Evolutionary conservation across 37 sponge, comb jelly and placozoan genomes (phyloP), one percentile per base, ranked within the genome.

Genomic region (Agelas oroides): DNA sequence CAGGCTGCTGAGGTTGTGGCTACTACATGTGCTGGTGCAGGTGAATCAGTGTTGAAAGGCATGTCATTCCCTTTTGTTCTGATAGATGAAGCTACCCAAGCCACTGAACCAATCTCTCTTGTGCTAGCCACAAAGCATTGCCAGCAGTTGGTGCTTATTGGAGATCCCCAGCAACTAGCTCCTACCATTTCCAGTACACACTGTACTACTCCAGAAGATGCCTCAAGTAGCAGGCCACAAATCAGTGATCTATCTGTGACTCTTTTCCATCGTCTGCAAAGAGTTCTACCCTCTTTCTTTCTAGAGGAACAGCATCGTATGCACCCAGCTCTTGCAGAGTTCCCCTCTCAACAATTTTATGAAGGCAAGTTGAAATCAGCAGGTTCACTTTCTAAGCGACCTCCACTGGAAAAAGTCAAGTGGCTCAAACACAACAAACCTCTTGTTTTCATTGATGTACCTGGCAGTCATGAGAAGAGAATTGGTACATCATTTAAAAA

Each of bases 251-350:
- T 86, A 37, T 37, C 73, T 24, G 53, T 40, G 56, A 82, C 89
- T 27, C 77, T 94, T 27, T 94, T 91, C 61, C 91, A 94, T 76
- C 91, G 95, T 8, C 88, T 94, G 21, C 81, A 82, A 24, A 28
- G 14, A 59, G 11, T 59, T 5, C 52, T 75, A 20, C 77, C 85
- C 40, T 61, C 77, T 2, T 60, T 40, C 40, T 84, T 87, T 59
- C 78, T 94, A 61, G 70, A 88, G 18, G 87, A 87, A 59, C 95
- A 94, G 75, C 75, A 87, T 70, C 91, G 95, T 24, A 94, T 94
- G 95, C 89, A 87, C 77, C 86, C 88, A 39, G 53, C 21, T 2
- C 52, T 94, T 39, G 91, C 89, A 28, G 59, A 33, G 31, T 94
- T 90, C 64, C 91, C 95, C 25, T 88, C 89, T 15, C 21, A 2